Evolutionary conservation across 1,140 invertebrate species (phyloP), one percentile per base, ranked within the genome.

Genomic region (Magallana angulata): DNA sequence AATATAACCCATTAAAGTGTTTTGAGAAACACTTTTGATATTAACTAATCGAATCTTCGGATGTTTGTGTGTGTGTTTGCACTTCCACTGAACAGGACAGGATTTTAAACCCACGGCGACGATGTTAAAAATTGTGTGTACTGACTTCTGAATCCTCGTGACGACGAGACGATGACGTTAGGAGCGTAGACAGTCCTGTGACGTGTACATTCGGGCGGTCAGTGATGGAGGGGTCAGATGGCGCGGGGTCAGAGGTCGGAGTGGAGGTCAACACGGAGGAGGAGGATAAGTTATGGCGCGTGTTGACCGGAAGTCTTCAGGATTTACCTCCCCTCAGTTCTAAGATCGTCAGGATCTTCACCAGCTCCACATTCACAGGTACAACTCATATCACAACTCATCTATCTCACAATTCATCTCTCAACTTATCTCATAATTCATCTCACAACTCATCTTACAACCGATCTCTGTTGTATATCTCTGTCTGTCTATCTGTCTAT

Each of bases 341-440:
- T 0, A 99, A 99, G 96, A 99, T 99, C 92, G 98, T 99, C 18
- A 96, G 99, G 88, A 99, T 99, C 92, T 99, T 99, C 94, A 99
- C 98, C 16, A 99, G 98, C 93, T 99, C 98, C 0, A 99, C 99
- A 0, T 99, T 99, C 93, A 99, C 99, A 94, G 98, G 98, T 99
- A 96, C 96, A 92, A 48, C 68, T 48, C 36, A 48, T 48, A 1
- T 48, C 36, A 48, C 36, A 48, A 5, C 36, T 48, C 36, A 48
- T 48, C 36, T 48, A 48, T 48, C 36, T 48, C 36, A 48, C 36
- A 48, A 5, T 5, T 48, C 36, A 48, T 48, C 36, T 48, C 36
- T 4, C 36, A 48, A 5, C 36, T 48, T 5, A 48, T 48, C 36
- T 48, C 36, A 48, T 5, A 48, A 48, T 5, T 48, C 36, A 48